phyloP scores from a whole-genome alignment of 2,888 invertebrate genomes.

The Scelioninae gen. 1 region DNA sequence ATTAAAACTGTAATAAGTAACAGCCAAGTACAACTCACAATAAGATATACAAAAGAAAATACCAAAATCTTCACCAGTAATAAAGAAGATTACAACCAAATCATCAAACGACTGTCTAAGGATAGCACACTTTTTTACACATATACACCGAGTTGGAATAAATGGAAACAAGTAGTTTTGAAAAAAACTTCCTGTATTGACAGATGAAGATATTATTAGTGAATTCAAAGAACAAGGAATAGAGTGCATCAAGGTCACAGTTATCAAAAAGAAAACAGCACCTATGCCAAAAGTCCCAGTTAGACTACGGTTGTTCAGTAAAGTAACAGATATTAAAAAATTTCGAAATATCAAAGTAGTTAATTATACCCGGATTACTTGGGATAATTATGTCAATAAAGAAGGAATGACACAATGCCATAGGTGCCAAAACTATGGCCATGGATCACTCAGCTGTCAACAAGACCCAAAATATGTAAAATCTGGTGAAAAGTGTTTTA shows the following conservation, averaged over 20 bases:
- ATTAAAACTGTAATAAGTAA: neutral
- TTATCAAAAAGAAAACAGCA: slow-evolving; percentile 21
- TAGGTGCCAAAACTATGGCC: slow-evolving; percentile 4
- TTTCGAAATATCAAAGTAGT: neutral
- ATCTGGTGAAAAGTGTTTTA: neutral
- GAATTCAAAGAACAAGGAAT: slow-evolving; percentile 14
- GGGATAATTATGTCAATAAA: slow-evolving; percentile 12
- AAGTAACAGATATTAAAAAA: neutral
- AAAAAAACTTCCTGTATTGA: slow-evolving; percentile 18
- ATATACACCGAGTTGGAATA: slow-evolving; percentile 29
- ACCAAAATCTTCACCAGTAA: slow-evolving; percentile 3
- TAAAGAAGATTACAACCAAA: slow-evolving; percentile 8
- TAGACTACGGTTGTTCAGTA: neutral
- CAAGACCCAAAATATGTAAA: neutral
- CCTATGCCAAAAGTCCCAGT: slow-evolving; percentile 15
- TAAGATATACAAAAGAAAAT: neutral
- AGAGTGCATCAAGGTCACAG: neutral
- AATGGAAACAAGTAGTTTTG: slow-evolving; percentile 30
- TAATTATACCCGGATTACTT: neutral
- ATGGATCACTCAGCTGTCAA: neutral
- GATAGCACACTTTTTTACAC: slow-evolving; percentile 2
- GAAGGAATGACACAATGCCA: slow-evolving; percentile 13
- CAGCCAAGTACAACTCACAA: neutral
- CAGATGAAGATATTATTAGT: neutral
- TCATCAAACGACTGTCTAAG: neutral